Conservation (phyloP, 2,888 invertebrate genomes). For the Phanerotoma sp. region DNA sequence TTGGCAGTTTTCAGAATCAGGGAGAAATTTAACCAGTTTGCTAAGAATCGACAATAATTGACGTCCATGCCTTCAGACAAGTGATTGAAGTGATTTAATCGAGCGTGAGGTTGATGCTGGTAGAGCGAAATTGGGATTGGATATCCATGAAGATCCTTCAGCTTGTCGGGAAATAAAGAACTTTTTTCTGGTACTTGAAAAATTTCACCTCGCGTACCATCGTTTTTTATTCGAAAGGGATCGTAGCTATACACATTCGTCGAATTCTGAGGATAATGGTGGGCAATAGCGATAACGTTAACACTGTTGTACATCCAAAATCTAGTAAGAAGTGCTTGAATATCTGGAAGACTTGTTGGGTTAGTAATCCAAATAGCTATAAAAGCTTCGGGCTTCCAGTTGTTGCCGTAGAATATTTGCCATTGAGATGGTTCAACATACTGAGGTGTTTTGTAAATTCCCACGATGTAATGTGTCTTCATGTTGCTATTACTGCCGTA, state of each 20-base stretch:
- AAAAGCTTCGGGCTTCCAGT: slow-evolving; percentile 22
- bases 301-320: slow-evolving; percentile 26
- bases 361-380: slow-evolving; percentile 20
- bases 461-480: slow-evolving; percentile 20
- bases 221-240: slow-evolving; percentile 19
- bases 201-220: background rate
- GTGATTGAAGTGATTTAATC: background rate
- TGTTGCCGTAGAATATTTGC: slow-evolving; percentile 3
- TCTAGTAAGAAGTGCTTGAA: slow-evolving; percentile 7
- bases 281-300: slow-evolving; percentile 21
- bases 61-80: slow-evolving; percentile 26
- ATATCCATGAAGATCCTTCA: slow-evolving; percentile 25
- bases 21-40: slow-evolving; percentile 28
- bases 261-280: background rate
- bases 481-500: background rate
- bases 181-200: background rate
- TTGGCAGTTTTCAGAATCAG: slow-evolving; percentile 15
- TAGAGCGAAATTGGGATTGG: slow-evolving; percentile 27
- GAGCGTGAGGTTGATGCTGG: slow-evolving; percentile 17
- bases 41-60: slow-evolving; percentile 21
- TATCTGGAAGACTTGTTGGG: background rate
- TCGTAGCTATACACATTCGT: slow-evolving; percentile 21
- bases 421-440: slow-evolving; percentile 7
- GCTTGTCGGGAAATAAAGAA: slow-evolving; percentile 29
- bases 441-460: slow-evolving; percentile 5